These are phyloP conservation scores for Acromyrmex echinatior DNA, from an alignment of 1,140 invertebrate genomes.

Conservation along the genomic window DNA sequence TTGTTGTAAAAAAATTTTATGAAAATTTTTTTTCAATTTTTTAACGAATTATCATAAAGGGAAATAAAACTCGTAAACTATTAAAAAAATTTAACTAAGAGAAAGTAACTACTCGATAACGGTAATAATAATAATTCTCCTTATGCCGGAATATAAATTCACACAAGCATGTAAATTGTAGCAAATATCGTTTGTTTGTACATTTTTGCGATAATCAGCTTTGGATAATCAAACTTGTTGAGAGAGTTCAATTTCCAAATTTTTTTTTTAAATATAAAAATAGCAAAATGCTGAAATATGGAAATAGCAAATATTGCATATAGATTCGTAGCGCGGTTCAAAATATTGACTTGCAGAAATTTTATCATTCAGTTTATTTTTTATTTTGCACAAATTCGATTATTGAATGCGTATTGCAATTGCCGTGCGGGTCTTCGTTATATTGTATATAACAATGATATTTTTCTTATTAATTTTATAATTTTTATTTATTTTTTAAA, in stretches of 20 bases:
- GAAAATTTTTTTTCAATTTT: neutral
- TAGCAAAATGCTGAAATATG: slow-evolving; percentile 40
- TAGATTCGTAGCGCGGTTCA: neutral
- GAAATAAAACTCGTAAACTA: slow-evolving; percentile 23
- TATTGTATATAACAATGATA: neutral
- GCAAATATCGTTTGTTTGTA: slow-evolving; percentile 4
- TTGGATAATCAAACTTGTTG: slow-evolving; percentile 35
- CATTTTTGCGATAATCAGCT: slow-evolving; percentile 25
- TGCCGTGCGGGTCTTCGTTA: neutral
- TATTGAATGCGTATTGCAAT: slow-evolving; percentile 11
- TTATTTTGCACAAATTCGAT: slow-evolving; percentile 36
- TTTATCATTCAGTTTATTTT: slow-evolving; percentile 40
- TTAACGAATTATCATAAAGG: neutral
- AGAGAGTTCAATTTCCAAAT: slow-evolving; percentile 5
- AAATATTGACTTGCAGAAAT: slow-evolving; percentile 55
- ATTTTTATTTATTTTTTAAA: neutral
- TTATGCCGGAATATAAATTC: neutral
- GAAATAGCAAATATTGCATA: slow-evolving; percentile 41
- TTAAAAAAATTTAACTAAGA: slow-evolving; percentile 9
- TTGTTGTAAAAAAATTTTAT: slow-evolving; percentile 7
- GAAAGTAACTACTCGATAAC: slow-evolving; percentile 16
- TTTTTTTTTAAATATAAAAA: slow-evolving; percentile 38
- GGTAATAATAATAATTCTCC: slow-evolving; percentile 46
- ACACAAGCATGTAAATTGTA: slow-evolving; percentile 28
- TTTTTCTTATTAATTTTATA: slow-evolving; percentile 21